phyloP scores from a whole-genome alignment of 2,888 invertebrate species.

The Oligia latruncula region DNA sequence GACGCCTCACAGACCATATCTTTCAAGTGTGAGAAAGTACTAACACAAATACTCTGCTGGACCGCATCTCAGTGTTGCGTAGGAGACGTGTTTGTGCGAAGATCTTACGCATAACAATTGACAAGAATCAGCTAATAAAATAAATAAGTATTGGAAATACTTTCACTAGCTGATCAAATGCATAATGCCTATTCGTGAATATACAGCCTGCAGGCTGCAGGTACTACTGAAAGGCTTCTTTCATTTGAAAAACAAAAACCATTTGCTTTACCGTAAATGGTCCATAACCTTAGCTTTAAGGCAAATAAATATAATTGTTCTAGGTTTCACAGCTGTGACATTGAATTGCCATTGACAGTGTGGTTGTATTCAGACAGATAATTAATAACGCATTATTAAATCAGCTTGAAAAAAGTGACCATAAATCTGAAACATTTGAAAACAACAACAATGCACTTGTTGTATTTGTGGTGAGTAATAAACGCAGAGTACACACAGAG shows the following conservation, averaged over 20 bases:
- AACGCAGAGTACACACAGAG: constrained; percentile 20
- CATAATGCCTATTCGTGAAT: not conserved
- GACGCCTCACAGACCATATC: constrained; percentile 26
- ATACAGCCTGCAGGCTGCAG: no score
- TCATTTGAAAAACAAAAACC: no score
- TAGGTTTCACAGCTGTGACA: not conserved
- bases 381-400: not conserved
- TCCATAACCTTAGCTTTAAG: no score
- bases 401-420: not conserved
- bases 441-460: constrained; percentile 3
- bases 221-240: not conserved
- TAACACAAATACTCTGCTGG: constrained; percentile 33
- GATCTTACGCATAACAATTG: constrained; percentile 44
- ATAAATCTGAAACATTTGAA: not conserved
- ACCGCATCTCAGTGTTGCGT: constrained; percentile 17
- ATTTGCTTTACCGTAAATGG: no score
- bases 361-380: not conserved
- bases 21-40: constrained; percentile 53
- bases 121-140: constrained; percentile 44
- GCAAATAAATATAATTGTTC: not conserved
- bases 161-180: constrained; percentile 29
- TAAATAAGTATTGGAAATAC: constrained; percentile 44
- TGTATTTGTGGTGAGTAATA: constrained; percentile 5
- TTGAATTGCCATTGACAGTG: not conserved
- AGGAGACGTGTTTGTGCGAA: constrained; percentile 31